Evolutionary conservation across 2,113 vertebrate genomes (phyloP), one percentile per base, ranked within the genome.

Genomic region (Galemys pyrenaicus): DNA sequence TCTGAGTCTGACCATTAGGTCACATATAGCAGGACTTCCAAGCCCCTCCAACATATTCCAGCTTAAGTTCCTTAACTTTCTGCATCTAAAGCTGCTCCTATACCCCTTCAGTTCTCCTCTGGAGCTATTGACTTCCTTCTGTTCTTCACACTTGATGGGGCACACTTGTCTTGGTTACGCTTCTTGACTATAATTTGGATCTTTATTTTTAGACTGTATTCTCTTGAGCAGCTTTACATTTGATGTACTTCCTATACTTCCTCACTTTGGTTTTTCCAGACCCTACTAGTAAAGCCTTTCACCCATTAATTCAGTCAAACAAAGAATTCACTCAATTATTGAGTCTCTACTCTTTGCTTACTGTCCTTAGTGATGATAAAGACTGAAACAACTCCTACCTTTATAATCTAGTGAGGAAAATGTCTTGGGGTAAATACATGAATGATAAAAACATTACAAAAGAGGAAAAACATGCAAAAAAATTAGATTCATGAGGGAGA

Each of bases 41-140:
- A 9, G 24, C 20, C 10, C 26, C 35, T 74, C 65, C 41, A 28
- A 5, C 9, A 28, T 13, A 8, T 13, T 35, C 30, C 15, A 51
- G 13, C 1, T 37, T 39, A 35, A 39, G 19, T 30, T n/a, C 41
- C 41, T 26, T 7, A 35, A 15, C 46, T 19, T 39, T 0, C 19
- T 2, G 44, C 16, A 0, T 16, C 39, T 26, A 70, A 84, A 35
- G 28, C 71, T 12, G 11, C 49, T 44, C 7, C 6, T 15, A 12
- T 17, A 54, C 10, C 5, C 10, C 30, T 13, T 39, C 12, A 0
- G 3, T 1, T 5, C 44, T 32, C 20, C 26, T 20, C 26, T 3
- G 22, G 15, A 54, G 49, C 11, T 7, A 2, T 0, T 41, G 44
- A 71, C 75, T 65, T 39, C 58, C 17, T 3, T 81, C 56, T 54